These are phyloP conservation scores for Mamestra brassicae DNA, from an alignment of 2,888 invertebrate species.

Conservation along the genomic window DNA sequence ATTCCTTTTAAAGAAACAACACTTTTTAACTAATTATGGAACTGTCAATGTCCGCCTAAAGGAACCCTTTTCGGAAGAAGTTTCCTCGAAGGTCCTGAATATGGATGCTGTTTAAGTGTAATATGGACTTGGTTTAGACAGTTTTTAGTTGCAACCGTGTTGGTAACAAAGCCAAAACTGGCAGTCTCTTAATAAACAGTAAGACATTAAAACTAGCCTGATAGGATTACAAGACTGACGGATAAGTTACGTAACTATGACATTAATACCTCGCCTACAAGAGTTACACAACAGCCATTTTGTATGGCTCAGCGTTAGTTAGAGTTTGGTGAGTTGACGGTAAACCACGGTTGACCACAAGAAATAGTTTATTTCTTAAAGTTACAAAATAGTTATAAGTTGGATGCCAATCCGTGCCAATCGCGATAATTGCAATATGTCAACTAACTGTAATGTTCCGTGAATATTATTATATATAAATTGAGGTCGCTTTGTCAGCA, in stretches of 20 bases:
- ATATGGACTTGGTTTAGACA: neutral
- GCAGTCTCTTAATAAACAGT: constrained; percentile 3
- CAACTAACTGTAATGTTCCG: no score
- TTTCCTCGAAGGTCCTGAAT: neutral
- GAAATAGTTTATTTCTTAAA: no score
- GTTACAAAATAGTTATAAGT: no score
- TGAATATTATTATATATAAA: no score
- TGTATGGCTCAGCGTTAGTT: no score
- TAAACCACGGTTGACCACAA: no score
- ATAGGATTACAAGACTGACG: constrained; percentile 42
- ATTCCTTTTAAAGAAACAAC: neutral
- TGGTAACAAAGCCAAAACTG: neutral
- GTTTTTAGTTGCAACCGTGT: neutral
- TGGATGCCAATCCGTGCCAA: no score
- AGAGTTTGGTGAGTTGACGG: no score
- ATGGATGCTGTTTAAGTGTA: neutral
- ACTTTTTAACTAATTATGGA: no score
- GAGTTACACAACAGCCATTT: constrained; percentile 31
- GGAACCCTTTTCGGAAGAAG: neutral
- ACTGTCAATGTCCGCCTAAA: neutral
- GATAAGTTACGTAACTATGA: constrained; percentile 33
- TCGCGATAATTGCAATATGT: no score
- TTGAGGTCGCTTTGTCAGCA: no score
- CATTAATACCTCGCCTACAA: constrained; percentile 40
- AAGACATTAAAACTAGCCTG: constrained; percentile 8